Evolutionary conservation across 2,797 vertebrate genomes (phyloP), one percentile per base, ranked within the genome.

Genomic region (Lepilemur ruficaudatus): DNA sequence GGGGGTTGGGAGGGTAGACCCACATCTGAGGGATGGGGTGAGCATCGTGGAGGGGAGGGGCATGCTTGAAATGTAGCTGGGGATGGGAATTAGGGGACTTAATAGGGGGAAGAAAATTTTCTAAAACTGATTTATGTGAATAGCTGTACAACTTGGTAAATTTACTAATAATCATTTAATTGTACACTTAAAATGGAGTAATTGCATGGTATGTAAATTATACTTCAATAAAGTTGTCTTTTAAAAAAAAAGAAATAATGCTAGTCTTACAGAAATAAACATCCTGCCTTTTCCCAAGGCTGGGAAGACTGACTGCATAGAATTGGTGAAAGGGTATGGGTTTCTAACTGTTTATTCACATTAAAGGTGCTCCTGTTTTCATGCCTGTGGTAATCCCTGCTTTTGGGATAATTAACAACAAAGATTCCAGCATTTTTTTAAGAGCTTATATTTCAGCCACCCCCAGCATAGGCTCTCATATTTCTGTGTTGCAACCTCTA

Each of bases 301-400:
- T 38, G 22, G 25, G 4, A 63, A 1, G 15, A n/a, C 57, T 52
- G 7, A 43, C 3, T 55, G 1, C 1, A 41, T 8, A 7, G 5
- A 14, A 32, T 12, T 46, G 41, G 35, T 43, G 23, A 17, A 57
- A 78, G 48, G 11, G 59, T 25, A 6, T 17, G 22, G 23, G 23
- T 61, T 72, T 23, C 8, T 38, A 69, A 69, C 2, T 38, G n/a
- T 35, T 65, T 48, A 46, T 35, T 35, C 41, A 46, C 1, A 32
- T 70, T 79, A 69, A 22, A 59, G 15, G 50, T 91, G 70, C 4
- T 70, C 35, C 20, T 70, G 2, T 57, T 81, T 81, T 80, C 50
- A 46, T 70, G 70, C 30, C 63, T 14, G 32, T 80, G 23, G 2
- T 59, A 23, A 30, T 30, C 10, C 17, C 32, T 35, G 30, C 50